Percentiles rank a stretch among this genome's conserved stretches.
Conservation (phyloP, 1,140 invertebrate genomes). For the Drosophila nikananu region DNA sequence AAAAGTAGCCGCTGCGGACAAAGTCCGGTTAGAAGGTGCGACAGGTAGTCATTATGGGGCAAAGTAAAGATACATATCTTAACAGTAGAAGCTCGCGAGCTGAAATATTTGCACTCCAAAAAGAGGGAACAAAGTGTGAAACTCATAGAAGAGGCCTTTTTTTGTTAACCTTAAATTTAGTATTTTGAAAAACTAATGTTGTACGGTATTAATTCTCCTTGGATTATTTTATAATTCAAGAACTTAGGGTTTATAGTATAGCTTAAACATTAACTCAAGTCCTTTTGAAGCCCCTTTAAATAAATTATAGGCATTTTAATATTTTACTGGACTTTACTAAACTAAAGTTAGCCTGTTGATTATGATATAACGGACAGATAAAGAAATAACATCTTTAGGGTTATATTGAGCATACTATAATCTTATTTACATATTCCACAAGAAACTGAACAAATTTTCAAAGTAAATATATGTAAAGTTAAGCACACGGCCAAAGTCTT, state of each 20-base stretch:
- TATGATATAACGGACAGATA: too few relatives aligned
- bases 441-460: neutral
- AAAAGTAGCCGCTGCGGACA: slow-evolving; percentile 24
- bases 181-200: too few relatives aligned
- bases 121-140: slow-evolving; percentile 15
- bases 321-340: too few relatives aligned
- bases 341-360: too few relatives aligned
- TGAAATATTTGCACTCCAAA: slow-evolving; percentile 8
- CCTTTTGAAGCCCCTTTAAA: too few relatives aligned
- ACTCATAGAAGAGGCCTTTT: neutral
- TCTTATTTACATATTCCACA: neutral
- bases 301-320: too few relatives aligned
- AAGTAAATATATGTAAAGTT: slow-evolving; percentile 3
- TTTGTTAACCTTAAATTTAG: neutral
- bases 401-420: too few relatives aligned
- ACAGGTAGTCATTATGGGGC: slow-evolving; percentile 32
- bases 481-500: slow-evolving; percentile 6
- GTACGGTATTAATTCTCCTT: too few relatives aligned
- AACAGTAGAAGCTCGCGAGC: neutral
- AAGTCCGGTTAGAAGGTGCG: slow-evolving; percentile 22
- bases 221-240: too few relatives aligned
- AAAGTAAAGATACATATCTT: slow-evolving; percentile 24
- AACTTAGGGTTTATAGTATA: too few relatives aligned
- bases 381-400: too few relatives aligned
- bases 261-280: too few relatives aligned